Percentiles rank a stretch among this genome's conserved stretches.
Evolutionary conservation across 2,797 vertebrate genomes (phyloP).

Genomic region (Eleutherodactylus coqui): DNA sequence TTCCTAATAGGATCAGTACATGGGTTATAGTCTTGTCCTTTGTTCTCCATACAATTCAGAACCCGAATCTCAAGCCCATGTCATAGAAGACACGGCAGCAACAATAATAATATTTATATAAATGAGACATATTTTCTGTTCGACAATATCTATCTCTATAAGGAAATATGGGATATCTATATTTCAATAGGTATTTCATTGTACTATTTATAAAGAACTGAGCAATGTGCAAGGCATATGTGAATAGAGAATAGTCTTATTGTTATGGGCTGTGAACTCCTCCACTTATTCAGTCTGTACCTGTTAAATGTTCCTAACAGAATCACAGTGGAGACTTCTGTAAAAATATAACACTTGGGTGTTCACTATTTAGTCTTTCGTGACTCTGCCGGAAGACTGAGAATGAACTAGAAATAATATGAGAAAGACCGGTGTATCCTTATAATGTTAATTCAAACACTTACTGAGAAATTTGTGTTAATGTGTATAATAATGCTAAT

Average conservation of each 20-base stretch:
- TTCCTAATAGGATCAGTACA: background rate
- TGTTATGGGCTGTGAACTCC: slow-evolving; percentile 55
- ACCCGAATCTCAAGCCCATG: background rate
- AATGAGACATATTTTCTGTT: slow-evolving; percentile 1
- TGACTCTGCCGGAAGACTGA: slow-evolving; percentile 28
- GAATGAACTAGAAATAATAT: slow-evolving; percentile 14
- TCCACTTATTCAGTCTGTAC: slow-evolving; percentile 50
- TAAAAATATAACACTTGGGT: slow-evolving; percentile 28
- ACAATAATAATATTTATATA: slow-evolving; percentile 1
- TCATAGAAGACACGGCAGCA: background rate
- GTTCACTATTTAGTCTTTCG: slow-evolving; percentile 44
- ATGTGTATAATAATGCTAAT: background rate
- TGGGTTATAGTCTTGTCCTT: background rate
- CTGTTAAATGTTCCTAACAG: slow-evolving; percentile 57
- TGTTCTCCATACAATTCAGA: background rate
- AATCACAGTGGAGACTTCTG: slow-evolving; percentile 35
- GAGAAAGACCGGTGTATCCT: background rate
- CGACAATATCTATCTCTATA: background rate
- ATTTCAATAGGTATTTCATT: background rate
- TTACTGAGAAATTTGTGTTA: background rate
- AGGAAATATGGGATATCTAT: background rate
- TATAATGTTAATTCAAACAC: background rate
- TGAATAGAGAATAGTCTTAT: slow-evolving; percentile 33
- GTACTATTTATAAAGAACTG: background rate
- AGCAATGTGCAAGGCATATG: slow-evolving; percentile 17